Evolutionary conservation across 2,113 vertebrate genomes (phyloP), one percentile per base, ranked within the genome.

Genomic region (Caloenas nicobarica): DNA sequence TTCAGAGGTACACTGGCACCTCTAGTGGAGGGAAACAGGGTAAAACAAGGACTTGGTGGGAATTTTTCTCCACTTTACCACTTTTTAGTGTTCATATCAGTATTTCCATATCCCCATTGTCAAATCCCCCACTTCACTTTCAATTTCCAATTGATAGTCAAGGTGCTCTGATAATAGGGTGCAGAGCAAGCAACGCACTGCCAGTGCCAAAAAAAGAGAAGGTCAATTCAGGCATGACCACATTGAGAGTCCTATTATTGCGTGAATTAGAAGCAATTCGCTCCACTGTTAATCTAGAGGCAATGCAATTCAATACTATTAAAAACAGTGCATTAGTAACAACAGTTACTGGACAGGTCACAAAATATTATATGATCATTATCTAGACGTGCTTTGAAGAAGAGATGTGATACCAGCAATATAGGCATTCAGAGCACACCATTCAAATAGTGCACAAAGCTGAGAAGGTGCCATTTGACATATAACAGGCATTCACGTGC

Each of bases 401-500:
- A 34, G 24, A 57, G 34, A 17, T 36, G 8, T 0, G 6, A 48
- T 61, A 65, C 1, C 70, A 60, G 61, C 29, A 44, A 11, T 29
- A 46, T 40, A 48, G 22, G 19, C 70, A 26, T 50, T 53, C 48
- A n/a, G 57, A 42, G 19, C 10, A 10, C 10, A 10, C 48, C 34
- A 38, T 29, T 81, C 77, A 68, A 68, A 74, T 12, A 22, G 23
- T 21, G 23, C 77, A 38, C 48, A 81, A 29, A 86, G 24, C 16
- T 13, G 31, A 65, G n/a, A 25, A 34, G 21, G 9, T 25, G 26
- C 5, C 15, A 19, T 40, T 58, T 29, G 62, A 40, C 48, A 16
- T 12, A 3, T 1, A 56, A 1, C 1, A 3, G 24, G 4, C 22
- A 56, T 11, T 70, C 14, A 38, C 9, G 9, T 38, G 33, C 34